These are phyloP conservation scores for Spodoptera litura DNA, from an alignment of 1,140 invertebrate genomes.

Conservation along the genomic window DNA sequence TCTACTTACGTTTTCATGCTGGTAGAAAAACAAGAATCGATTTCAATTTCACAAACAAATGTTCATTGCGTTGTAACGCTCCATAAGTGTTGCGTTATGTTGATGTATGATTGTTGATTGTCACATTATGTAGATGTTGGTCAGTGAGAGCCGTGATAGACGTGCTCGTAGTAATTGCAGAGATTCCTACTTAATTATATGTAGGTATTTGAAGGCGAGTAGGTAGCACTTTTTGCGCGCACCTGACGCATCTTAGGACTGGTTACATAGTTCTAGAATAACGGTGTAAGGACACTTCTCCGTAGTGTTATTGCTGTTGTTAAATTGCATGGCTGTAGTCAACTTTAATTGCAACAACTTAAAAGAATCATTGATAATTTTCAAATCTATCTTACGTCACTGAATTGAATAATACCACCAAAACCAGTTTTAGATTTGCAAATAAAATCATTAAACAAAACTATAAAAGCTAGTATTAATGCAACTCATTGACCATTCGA, in stretches of 20 bases:
- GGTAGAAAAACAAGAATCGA: constrained; percentile 4
- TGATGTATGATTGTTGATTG: constrained; percentile 42
- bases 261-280: background rate
- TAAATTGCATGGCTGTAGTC: too few species aligned
- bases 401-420: too few species aligned
- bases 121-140: constrained; percentile 43
- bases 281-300: background rate
- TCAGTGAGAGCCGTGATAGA: constrained; percentile 44
- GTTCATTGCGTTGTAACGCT: constrained; percentile 33
- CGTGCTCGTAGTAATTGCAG: constrained; percentile 16
- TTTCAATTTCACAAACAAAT: constrained; percentile 38
- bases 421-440: too few species aligned
- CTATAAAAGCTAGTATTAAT: too few species aligned
- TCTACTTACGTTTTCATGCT: constrained; percentile 35
- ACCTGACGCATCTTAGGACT: constrained; percentile 13
- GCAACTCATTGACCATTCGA: too few species aligned
- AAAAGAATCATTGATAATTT: background rate
- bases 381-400: too few species aligned
- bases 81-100: constrained; percentile 45
- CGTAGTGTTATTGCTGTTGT: background rate
- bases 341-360: background rate
- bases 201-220: constrained; percentile 14
- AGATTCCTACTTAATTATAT: constrained; percentile 38
- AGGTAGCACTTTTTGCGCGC: constrained; percentile 1
- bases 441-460: too few species aligned